Percentiles rank a stretch among this genome's conserved stretches.
Evolutionary conservation across 2,888 invertebrate species (phyloP).

Genomic region (Cacoxenus indagator): DNA sequence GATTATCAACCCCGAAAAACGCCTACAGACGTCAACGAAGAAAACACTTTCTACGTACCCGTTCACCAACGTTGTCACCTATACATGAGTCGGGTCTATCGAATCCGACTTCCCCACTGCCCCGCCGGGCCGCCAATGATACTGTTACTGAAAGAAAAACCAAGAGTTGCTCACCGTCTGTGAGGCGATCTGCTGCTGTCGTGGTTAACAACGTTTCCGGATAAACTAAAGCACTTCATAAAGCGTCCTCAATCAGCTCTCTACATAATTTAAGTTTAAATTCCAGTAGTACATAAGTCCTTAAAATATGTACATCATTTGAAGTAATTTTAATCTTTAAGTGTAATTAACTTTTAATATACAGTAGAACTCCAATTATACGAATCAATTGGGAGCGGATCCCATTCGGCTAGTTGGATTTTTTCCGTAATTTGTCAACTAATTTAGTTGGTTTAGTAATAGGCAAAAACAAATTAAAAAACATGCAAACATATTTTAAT

Average conservation of each 20-base stretch:
- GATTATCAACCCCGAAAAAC: constrained; percentile 58
- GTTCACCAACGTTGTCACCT: constrained; percentile 76
- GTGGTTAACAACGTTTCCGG: constrained; percentile 48
- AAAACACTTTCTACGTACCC: constrained; percentile 71
- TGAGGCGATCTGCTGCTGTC: constrained; percentile 57
- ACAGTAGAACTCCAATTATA: too few relatives aligned
- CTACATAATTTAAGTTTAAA: constrained; percentile 65
- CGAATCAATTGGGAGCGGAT: too few relatives aligned
- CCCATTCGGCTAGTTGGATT: too few relatives aligned
- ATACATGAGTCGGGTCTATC: constrained; percentile 81
- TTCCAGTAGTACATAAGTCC: constrained; percentile 55
- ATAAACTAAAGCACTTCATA: constrained; percentile 48
- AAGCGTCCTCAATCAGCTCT: constrained; percentile 63
- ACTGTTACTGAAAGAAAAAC: neutral
- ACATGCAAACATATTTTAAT: too few relatives aligned
- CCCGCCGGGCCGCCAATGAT: constrained; percentile 67
- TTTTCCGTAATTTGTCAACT: too few relatives aligned
- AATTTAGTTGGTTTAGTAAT: too few relatives aligned
- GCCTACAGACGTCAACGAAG: constrained; percentile 68
- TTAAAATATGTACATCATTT: too few relatives aligned
- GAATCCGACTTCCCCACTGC: constrained; percentile 77
- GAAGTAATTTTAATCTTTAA: too few relatives aligned
- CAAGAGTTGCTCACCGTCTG: constrained; percentile 55
- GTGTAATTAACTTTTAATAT: too few relatives aligned
- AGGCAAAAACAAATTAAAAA: too few relatives aligned